A percentile compares a stretch with the other conserved stretches of the same genome.
Evolutionary conservation across 2,113 vertebrate genomes (phyloP).

Genomic region (Campylorhamphus procurvoides): DNA sequence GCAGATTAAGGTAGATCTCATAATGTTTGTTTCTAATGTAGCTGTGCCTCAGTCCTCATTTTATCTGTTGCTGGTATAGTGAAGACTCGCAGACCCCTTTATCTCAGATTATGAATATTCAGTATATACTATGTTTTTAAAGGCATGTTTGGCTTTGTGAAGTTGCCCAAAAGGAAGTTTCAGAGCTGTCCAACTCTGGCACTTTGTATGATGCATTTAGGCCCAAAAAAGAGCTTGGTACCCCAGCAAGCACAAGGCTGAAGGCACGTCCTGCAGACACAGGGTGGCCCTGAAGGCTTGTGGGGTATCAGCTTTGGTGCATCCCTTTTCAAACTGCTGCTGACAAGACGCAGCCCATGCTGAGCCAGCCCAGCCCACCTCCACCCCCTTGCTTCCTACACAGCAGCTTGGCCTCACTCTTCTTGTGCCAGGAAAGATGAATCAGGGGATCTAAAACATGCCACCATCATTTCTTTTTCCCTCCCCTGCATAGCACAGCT

Average conservation of each 20-base stretch:
- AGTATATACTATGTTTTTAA: neutral
- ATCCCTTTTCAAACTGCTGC: neutral
- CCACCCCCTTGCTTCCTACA: neutral
- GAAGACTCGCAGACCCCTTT: neutral
- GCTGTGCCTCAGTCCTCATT: neutral
- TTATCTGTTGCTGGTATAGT: neutral
- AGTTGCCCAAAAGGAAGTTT: neutral
- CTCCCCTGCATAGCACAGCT: neutral
- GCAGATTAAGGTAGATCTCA: neutral
- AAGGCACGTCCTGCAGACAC: neutral
- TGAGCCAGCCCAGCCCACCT: neutral
- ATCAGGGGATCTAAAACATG: neutral
- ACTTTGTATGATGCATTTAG: neutral
- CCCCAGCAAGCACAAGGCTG: neutral
- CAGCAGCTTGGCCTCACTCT: conserved; percentile 21
- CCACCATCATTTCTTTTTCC: neutral
- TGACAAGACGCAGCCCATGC: neutral
- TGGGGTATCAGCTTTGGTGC: rapidly evolving
- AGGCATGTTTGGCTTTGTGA: neutral
- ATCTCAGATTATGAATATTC: neutral
- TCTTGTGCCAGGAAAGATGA: conserved; percentile 25
- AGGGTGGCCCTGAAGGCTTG: neutral
- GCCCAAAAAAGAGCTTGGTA: neutral
- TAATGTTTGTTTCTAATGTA: neutral
- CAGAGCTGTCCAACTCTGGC: neutral